Evolutionary conservation across 1,140 invertebrate genomes (phyloP), one percentile per base, ranked within the genome.

Genomic region (Maniola jurtina): DNA sequence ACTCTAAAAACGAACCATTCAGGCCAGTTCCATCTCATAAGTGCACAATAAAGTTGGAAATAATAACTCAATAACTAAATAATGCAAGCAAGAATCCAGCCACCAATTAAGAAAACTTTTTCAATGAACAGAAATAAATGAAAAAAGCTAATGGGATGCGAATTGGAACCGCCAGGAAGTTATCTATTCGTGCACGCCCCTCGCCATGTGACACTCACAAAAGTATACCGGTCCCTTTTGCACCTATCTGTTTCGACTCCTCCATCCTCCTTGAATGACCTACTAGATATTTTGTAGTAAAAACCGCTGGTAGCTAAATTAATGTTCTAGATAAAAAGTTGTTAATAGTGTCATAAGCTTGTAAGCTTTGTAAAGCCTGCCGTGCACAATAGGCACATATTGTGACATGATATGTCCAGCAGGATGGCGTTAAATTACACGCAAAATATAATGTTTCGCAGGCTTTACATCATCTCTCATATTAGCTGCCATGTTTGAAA

Each of bases 101-200:
- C 47, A 66, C 74, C 76, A 80, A 77, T 80, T 77, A 77, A 77
- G 55, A 68, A 52, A 71, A 70, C 63, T 75, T 77, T 76, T 70
- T 68, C 65, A 67, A 54, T 59, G 50, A 59, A 66, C 50, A 35
- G 64, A 68, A 62, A 70, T 45, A 11, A 45, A 45, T 25, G 13
- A 52, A 81, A 83, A 81, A 77, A 82, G 69, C 54, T 76, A 77
- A 79, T 86, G 70, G 61, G 71, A 75, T 77, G 79, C 79, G 75
- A 77, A 77, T 52, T 80, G 76, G 66, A 70, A 80, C 73, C 63
- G 72, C 70, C 74, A 72, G 69, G 68, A 71, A 77, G 68, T 81
- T 86, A 75, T 86, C 82, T 86, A 84, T 84, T 79, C 67, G 76
- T 76, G 65, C 80, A 79, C 82, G 82, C 84, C 84, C 78, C 47